phyloP scores from a whole-genome alignment of 2,797 vertebrate genomes.

The Echiichthys vipera region DNA sequence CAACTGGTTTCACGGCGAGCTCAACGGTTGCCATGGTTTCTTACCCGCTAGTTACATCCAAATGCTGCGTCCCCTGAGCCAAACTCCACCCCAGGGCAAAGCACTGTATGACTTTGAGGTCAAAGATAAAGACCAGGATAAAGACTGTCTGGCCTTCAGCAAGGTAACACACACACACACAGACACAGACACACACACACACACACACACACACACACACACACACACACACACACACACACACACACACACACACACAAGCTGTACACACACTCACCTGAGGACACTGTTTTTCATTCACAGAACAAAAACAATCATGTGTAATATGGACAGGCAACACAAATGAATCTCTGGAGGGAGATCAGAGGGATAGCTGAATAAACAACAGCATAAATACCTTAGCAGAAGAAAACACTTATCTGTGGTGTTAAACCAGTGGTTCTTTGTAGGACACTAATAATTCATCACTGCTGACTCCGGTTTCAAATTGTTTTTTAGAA shows the following conservation, averaged over 20 bases:
- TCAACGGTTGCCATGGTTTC: slow-evolving; percentile 94
- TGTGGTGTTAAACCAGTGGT: slow-evolving; percentile 29
- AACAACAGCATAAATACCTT: slow-evolving; percentile 30
- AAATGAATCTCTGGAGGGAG: slow-evolving; percentile 11
- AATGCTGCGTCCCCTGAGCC: slow-evolving; percentile 92
- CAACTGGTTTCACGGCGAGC: slow-evolving; percentile 97
- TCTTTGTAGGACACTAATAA: slow-evolving; percentile 49
- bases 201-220: slow-evolving; percentile 2
- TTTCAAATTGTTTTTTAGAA: slow-evolving; percentile 9
- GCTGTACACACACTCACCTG: slow-evolving; percentile 1
- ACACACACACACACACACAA: slow-evolving; percentile 5
- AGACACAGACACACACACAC: slow-evolving; percentile 17
- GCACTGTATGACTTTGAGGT: slow-evolving; percentile 99
- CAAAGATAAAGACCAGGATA: slow-evolving; percentile 98
- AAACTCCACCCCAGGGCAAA: slow-evolving; percentile 95
- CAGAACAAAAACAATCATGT: neutral
- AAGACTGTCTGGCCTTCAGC: slow-evolving; percentile 96
- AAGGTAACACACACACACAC: slow-evolving; percentile 85
- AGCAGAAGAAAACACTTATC: slow-evolving; percentile 33
- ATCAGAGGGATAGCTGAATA: slow-evolving; percentile 13
- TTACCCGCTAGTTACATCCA: slow-evolving; percentile 96
- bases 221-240: slow-evolving; percentile 13
- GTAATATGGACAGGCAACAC: neutral
- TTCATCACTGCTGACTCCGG: slow-evolving; percentile 41
- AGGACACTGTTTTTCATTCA: slow-evolving; percentile 11